Conservation (phyloP, 2,888 invertebrate genomes). For the Boloria selene region DNA sequence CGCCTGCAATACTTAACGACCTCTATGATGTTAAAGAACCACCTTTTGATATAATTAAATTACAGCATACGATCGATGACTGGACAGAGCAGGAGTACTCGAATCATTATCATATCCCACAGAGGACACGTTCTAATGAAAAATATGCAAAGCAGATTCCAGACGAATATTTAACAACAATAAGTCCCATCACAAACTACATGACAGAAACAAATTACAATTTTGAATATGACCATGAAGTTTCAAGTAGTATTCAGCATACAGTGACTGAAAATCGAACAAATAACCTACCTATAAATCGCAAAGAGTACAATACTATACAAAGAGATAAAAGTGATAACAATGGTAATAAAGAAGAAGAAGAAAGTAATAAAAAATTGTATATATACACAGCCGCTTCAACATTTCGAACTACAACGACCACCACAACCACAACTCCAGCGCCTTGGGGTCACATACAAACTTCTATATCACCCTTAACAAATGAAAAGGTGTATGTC, state of each 20-base stretch:
- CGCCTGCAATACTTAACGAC: slow-evolving; percentile 62
- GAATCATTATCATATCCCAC: slow-evolving; percentile 71
- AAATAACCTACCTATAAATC: slow-evolving; percentile 47
- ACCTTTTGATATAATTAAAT: slow-evolving; percentile 86
- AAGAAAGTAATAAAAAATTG: slow-evolving; percentile 59
- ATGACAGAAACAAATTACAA: slow-evolving; percentile 60
- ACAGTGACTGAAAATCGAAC: slow-evolving; percentile 62
- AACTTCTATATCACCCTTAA: slow-evolving; percentile 88
- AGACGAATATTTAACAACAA: slow-evolving; percentile 87
- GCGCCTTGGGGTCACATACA: slow-evolving; percentile 86
- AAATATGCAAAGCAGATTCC: slow-evolving; percentile 90
- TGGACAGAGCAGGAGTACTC: slow-evolving; percentile 91
- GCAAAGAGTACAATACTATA: slow-evolving; percentile 66
- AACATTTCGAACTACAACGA: slow-evolving; percentile 60
- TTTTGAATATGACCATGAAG: slow-evolving; percentile 75
- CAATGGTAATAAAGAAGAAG: slow-evolving; percentile 56
- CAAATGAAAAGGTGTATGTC: slow-evolving; percentile 91
- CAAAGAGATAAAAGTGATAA: slow-evolving; percentile 58
- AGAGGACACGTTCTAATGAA: slow-evolving; percentile 78
- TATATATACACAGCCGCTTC: slow-evolving; percentile 73
- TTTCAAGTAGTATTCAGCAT: slow-evolving; percentile 73
- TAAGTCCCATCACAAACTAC: slow-evolving; percentile 66
- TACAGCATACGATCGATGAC: slow-evolving; percentile 92
- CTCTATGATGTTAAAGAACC: slow-evolving; percentile 76
- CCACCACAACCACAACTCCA: slow-evolving; percentile 59